These are phyloP conservation scores for Leptonema lineaticorne DNA, from an alignment of 1,140 invertebrate genomes.

Conservation along the genomic window DNA sequence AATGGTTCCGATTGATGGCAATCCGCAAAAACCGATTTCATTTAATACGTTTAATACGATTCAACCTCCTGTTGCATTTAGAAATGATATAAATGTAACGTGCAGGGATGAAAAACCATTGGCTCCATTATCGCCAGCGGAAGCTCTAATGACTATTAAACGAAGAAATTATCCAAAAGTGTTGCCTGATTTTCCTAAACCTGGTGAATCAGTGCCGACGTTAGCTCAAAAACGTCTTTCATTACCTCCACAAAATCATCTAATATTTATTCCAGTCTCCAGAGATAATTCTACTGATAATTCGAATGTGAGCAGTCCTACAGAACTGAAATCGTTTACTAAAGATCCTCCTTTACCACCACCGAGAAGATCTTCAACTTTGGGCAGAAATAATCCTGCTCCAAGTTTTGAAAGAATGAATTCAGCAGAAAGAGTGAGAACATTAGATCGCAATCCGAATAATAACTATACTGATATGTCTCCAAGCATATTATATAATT, in stretches of 20 bases:
- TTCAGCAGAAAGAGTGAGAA: slow-evolving; percentile 51
- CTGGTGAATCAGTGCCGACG: slow-evolving; percentile 41
- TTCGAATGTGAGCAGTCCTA: slow-evolving; percentile 50
- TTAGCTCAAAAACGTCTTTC: slow-evolving; percentile 56
- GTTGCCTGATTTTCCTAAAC: slow-evolving; percentile 67
- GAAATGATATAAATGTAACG: slow-evolving; percentile 73
- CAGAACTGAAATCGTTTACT: slow-evolving; percentile 42
- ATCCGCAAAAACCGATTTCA: slow-evolving; percentile 44
- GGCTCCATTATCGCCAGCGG: slow-evolving; percentile 60
- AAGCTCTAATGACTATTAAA: slow-evolving; percentile 71
- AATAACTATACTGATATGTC: slow-evolving; percentile 47
- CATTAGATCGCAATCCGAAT: slow-evolving; percentile 42
- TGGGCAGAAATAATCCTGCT: slow-evolving; percentile 53
- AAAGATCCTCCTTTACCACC: slow-evolving; percentile 65
- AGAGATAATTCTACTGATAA: slow-evolving; percentile 44
- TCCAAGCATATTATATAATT: slow-evolving; percentile 48
- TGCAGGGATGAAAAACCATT: slow-evolving; percentile 57
- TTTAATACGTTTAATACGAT: slow-evolving; percentile 54
- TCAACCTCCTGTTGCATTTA: slow-evolving; percentile 55
- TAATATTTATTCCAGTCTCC: slow-evolving; percentile 49
- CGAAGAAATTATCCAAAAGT: slow-evolving; percentile 80
- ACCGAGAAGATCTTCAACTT: slow-evolving; percentile 62
- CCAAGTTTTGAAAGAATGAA: slow-evolving; percentile 37
- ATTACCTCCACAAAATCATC: slow-evolving; percentile 53
- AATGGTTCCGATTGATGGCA: slow-evolving; percentile 48